Base-by-base conservation (phyloP, 30 jellyfish, hydroid and myxozoan genomes). In the Clytia hemisphaerica region DNA sequence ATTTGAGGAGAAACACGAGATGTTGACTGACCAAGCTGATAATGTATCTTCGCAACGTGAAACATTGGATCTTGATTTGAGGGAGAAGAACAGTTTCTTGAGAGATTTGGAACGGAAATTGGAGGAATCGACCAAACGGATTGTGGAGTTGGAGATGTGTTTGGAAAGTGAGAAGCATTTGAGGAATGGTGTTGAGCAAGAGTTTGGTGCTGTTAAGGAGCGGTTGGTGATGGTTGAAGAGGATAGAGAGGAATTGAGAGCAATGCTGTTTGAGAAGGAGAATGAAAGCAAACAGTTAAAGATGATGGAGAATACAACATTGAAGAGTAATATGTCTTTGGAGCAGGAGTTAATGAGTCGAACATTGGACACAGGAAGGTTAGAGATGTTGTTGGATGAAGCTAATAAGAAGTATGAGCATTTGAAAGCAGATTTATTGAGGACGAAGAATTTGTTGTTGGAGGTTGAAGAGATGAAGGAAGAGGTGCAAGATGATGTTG, bases 261-360 rank as follows among this genome's bases (percentile, higher is more conserved):
- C 50, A n/a, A 31, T 22, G 30, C 35, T 57, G 30, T 22, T 21
- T 21, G 70, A 57, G 35, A 2, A 38, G n/a, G 70, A 57, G 30
- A 57, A 57, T 26, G 70, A 57, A 2, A 45, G 44, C 7, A 57
- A 57, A 57, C 70, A 57, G n/a, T 57, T 57, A 21, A 57, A 57
- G 44, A 26, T 57, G 70, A 57, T 57, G 70, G 70, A 57, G 44
- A 33, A 33, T n/a, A 57, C 25, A 9, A 45, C 70, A 38, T 22
- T 57, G 70, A 38, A 33, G 5, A 57, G 44, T 22, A 57, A 57
- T 31, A 21, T 57, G 70, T n/a, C 51, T 57, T 57, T 57, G 0
- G 70, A 57, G 30, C 70, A 57, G 5, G 44, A 26, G 6, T 22
- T 33, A 7, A 57, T 57, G 70, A 33, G 5, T 5, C 25, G 30